A percentile compares a stretch with the other conserved stretches of the same genome.
phyloP scores from a whole-genome alignment of 2,888 invertebrate species.

The Polydrusus tereticollis region DNA sequence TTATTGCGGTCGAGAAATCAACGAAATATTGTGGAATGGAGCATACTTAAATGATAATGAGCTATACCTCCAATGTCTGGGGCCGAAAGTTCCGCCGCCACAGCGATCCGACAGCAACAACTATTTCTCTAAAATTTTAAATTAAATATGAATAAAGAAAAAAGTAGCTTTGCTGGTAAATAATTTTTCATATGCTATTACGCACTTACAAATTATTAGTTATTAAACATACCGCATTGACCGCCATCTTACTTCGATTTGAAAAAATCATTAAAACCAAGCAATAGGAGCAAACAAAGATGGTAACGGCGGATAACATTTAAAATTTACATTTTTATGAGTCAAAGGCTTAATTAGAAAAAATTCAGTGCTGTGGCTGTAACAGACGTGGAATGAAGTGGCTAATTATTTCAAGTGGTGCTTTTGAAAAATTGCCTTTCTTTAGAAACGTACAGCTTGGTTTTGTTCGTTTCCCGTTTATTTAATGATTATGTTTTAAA shows the following conservation, averaged over 20 bases:
- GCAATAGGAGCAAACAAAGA: slow-evolving; percentile 1
- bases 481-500: background rate
- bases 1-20: no score
- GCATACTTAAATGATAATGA: no score
- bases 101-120: no score
- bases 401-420: slow-evolving; percentile 36
- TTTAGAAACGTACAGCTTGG: background rate
- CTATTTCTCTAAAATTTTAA: no score
- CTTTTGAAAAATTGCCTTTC: slow-evolving; percentile 4
- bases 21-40: no score
- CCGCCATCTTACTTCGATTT: background rate
- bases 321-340: slow-evolving; percentile 38
- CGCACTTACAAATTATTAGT: no score
- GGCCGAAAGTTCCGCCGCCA: no score
- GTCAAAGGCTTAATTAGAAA: slow-evolving; percentile 21
- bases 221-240: no score
- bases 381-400: slow-evolving; percentile 31
- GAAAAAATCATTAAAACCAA: background rate
- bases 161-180: no score
- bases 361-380: slow-evolving; percentile 15
- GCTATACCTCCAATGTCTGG: no score
- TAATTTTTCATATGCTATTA: no score
- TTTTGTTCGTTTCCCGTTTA: background rate
- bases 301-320: slow-evolving; percentile 6
- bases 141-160: no score